Base-by-base conservation (phyloP, 2,797 vertebrate species). In the Thalassophryne amazonica region DNA sequence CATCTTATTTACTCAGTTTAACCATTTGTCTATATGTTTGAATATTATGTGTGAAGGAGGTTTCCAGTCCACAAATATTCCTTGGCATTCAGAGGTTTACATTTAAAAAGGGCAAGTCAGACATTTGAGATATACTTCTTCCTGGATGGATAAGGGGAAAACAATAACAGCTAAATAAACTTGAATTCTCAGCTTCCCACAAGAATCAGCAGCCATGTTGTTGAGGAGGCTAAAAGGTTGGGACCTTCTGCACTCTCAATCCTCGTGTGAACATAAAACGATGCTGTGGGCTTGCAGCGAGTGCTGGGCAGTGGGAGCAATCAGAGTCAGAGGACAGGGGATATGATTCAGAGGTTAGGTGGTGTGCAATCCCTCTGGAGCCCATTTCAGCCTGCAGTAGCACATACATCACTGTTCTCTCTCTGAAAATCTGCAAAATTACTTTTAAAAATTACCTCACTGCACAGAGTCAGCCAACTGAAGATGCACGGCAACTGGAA, bases 251-350 rank as follows among this genome's bases (percentile, higher is more conserved):
- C 55, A 54, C 8, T 40, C 40, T 59, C 13, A 30, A 47, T 23
- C 27, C 41, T 22, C 6, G 0, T 4, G 30, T 13, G 55, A 47
- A 16, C 25, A 37, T 34, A 35, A 55, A 73, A 62, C 34, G 23
- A 62, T 46, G 31, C 31, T 40, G 49, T 28, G 60, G 46, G 48
- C 32, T 38, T 40, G 17, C 38, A 70, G 61, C 19, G 11, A 42
- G 38, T 12, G 5, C 25, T 0, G 3, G 41, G 36, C 22, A 36
- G 51, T 60, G 65, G 45, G 43, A 34, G 60, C 48, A 47, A 51
- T 80, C 69, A 61, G 21, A 49, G 51, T 36, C 46, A 49, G 29
- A 55, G 46, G 21, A 22, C 17, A 41, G 22, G 43, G 50, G 59
- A 23, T 42, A 32, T 63, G 49, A 59, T 47, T 64, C 31, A 60